phyloP scores from a whole-genome alignment of 2,888 invertebrate species.

The Netelia fuscicornis region DNA sequence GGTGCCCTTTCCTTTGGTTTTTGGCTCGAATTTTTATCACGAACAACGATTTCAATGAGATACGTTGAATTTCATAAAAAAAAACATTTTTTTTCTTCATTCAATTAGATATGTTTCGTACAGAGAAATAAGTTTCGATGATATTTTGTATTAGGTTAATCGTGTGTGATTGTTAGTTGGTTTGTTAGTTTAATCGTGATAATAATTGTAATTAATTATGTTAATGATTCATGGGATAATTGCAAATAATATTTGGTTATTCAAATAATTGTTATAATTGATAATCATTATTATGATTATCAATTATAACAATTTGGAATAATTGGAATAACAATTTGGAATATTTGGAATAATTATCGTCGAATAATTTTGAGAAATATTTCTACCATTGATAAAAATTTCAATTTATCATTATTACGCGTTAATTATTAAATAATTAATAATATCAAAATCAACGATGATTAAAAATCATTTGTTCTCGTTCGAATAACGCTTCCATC shows the following conservation, averaged over 20 bases:
- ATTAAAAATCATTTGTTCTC: background rate
- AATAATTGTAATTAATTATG: background rate
- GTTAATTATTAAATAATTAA: background rate
- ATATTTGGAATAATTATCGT: background rate
- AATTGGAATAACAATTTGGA: too few relatives aligned
- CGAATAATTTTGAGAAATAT: background rate
- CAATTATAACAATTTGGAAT: too few relatives aligned
- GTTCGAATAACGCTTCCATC: background rate
- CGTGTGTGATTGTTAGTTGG: background rate
- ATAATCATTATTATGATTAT: too few relatives aligned
- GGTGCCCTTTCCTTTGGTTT: constrained; percentile 1
- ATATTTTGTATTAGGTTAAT: background rate
- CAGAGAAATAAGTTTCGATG: background rate
- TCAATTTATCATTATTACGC: background rate
- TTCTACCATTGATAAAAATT: background rate
- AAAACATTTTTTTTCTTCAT: background rate
- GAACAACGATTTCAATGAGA: background rate
- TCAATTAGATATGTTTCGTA: background rate
- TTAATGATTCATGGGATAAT: background rate
- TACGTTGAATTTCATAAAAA: background rate
- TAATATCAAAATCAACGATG: background rate
- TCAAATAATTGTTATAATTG: background rate
- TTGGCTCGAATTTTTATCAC: background rate
- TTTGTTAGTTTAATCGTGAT: background rate
- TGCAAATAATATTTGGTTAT: background rate